Base-by-base conservation (phyloP, 2,797 vertebrate genomes). In the Amniataba percoides region DNA sequence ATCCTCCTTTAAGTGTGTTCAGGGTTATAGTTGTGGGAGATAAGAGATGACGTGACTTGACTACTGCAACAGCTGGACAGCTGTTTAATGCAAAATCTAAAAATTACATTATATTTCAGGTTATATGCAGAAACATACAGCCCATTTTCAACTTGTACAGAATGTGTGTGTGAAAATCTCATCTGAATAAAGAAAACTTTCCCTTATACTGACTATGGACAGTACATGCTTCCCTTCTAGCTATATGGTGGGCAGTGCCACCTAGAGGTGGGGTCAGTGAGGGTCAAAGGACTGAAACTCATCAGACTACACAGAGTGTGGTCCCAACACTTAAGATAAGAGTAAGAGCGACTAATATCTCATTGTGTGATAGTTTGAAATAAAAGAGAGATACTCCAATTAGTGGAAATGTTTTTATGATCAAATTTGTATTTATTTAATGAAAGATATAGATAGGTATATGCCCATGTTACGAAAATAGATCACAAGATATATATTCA, bases 231-330 rank as follows among this genome's bases (percentile, higher is more conserved):
- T 48, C 31, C 25, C 53, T 72, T 53, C 31, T 21, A 59, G 82
- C 74, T 81, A 10, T 31, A 62, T 74, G 84, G 89, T 78, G 81
- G 86, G 80, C 80, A 90, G 87, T 88, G 91, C 90, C 91, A 87
- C 59, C 92, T 93, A 92, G 89, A 90, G 90, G 92, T 80, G 71
- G 71, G 89, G 89, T 93, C 82, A 90, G 58, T 82, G 48, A 78
- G 80, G 83, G 88, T 87, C 77, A 88, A 81, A 79, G 57, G 55
- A 72, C 19, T n/a, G n/a, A 73, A 39, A 39, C 46, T 51, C 25
- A 14, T 53, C 5, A 31, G 31, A 40, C 46, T 13, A 3, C 48
- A 13, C 2, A 48, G 23, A 27, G 5, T 5, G n/a, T 7, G 3
- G 5, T 12, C 15, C 52, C 25, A 69, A 2, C 21, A 23, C 4